Conservation (phyloP, 2,888 invertebrate species). For the Dynastes maya region DNA sequence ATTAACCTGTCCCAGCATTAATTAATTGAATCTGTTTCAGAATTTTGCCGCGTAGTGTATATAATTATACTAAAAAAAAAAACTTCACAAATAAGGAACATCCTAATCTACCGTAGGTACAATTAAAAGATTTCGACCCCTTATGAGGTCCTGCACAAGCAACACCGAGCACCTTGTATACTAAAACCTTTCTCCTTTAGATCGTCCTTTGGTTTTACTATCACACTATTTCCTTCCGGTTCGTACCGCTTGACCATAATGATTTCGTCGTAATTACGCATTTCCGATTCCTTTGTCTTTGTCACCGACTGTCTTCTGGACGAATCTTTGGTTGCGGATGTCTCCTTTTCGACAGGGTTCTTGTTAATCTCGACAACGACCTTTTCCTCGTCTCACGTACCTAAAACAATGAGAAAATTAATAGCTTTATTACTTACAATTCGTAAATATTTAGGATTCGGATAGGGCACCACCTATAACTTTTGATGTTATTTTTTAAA, state of each 20-base stretch:
- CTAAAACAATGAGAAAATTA: slow-evolving; percentile 9
- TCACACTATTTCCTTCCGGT: slow-evolving; percentile 46
- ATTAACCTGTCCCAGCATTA: too few relatives aligned
- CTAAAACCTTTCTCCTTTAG: slow-evolving; percentile 69
- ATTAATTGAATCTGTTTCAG: too few relatives aligned
- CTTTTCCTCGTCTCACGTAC: slow-evolving; percentile 68
- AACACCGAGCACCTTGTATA: slow-evolving; percentile 73
- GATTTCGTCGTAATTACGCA: slow-evolving; percentile 64
- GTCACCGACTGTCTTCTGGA: slow-evolving; percentile 44
- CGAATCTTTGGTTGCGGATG: slow-evolving; percentile 16
- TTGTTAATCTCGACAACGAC: slow-evolving; percentile 68
- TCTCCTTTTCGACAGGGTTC: slow-evolving; percentile 47
- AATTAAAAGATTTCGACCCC: slow-evolving; percentile 47
- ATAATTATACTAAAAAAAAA: too few relatives aligned
- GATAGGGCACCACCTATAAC: too few relatives aligned
- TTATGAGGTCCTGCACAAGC: slow-evolving; percentile 70
- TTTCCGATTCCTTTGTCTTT: slow-evolving; percentile 41
- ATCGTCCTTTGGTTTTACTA: slow-evolving; percentile 59
- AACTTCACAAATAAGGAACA: too few relatives aligned
- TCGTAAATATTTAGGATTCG: not conserved
- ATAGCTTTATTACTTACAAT: not conserved
- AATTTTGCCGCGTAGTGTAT: too few relatives aligned
- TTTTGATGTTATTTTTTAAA: too few relatives aligned
- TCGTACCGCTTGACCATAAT: slow-evolving; percentile 60
- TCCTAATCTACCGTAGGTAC: not conserved